Base-by-base conservation (phyloP, 2,888 invertebrate genomes). In the Agapostemon virescens region DNA sequence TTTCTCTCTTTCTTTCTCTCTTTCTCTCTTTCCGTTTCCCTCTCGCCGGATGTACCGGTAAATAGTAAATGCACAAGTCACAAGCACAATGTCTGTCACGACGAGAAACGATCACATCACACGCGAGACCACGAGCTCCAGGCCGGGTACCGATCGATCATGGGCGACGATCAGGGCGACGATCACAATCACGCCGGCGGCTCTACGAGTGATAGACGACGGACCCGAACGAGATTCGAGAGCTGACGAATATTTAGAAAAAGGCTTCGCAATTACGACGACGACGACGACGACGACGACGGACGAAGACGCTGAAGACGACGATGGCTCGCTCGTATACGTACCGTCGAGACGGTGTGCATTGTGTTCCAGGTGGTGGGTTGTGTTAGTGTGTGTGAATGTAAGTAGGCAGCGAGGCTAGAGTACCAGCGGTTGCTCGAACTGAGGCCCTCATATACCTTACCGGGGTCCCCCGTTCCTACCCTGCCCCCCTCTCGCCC, bases 381-480 rank as follows among this genome's bases (percentile, higher is more conserved):
- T 74, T 83, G 85, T 87, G 86, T 88, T 87, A 86, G 84, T 88
- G 82, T 87, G 83, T 88, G 86, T 88, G 85, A 86, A 89, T 90
- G 87, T 89, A 89, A 90, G 90, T 90, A 90, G 90, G 87, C 92
- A 89, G 90, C 91, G 90, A 90, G 90, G 91, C 91, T 90, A 90
- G 91, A 92, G 91, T 92, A 92, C 90, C 91, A 88, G 90, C 88
- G 88, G 88, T 88, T 88, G 87, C 89, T 90, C 90, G 87, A 88
- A 89, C 90, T 88, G 91, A 89, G 92, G 92, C 92, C 92, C 92
- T 92, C 91, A 92, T 92, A 92, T 92, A 92, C 92, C 92, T 92
- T 92, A 92, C 89, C 87, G 85, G 84, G 83, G 83, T 84, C 87
- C 86, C 90, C 88, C 89, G 88, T 86, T 88, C 88, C 83, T 86